Conservation (phyloP, 2,888 invertebrate genomes). For the Neoscelio sp. region DNA sequence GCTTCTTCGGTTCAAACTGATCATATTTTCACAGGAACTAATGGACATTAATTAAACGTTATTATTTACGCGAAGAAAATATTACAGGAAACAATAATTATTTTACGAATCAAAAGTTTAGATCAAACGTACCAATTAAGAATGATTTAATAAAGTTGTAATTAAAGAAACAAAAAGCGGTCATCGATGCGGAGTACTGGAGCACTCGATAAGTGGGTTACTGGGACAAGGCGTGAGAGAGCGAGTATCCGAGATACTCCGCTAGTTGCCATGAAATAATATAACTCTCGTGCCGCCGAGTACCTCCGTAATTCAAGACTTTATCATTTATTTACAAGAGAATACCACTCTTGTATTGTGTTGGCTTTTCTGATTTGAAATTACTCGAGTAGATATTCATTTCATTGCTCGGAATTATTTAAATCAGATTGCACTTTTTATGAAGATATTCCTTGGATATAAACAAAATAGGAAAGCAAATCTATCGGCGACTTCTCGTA, state of each 20-base stretch:
- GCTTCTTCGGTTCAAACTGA: too few species aligned
- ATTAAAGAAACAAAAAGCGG: slow-evolving; percentile 14
- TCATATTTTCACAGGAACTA: too few species aligned
- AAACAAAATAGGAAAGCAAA: too few species aligned
- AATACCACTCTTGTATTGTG: background rate
- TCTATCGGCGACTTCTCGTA: too few species aligned
- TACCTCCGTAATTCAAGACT: slow-evolving; percentile 2
- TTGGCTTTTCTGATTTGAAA: slow-evolving; percentile 3
- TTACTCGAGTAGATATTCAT: slow-evolving; percentile 6
- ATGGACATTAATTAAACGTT: too few species aligned
- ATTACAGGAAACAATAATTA: too few species aligned
- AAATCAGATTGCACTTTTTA: background rate
- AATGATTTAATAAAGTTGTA: slow-evolving; percentile 1
- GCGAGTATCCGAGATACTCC: slow-evolving; percentile 19
- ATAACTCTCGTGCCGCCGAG: background rate
- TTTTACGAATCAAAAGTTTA: too few species aligned
- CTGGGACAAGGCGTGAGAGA: slow-evolving; percentile 28
- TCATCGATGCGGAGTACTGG: slow-evolving; percentile 12
- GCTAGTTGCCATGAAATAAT: slow-evolving; percentile 16
- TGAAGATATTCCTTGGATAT: too few species aligned
- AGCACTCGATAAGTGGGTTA: slow-evolving; percentile 29
- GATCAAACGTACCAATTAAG: too few species aligned
- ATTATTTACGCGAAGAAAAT: too few species aligned
- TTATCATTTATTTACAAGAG: slow-evolving; percentile 5
- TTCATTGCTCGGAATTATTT: background rate